Percentiles rank a stretch among this genome's conserved stretches.
phyloP scores from a whole-genome alignment of 2,113 vertebrate species.

The Channa maculata region DNA sequence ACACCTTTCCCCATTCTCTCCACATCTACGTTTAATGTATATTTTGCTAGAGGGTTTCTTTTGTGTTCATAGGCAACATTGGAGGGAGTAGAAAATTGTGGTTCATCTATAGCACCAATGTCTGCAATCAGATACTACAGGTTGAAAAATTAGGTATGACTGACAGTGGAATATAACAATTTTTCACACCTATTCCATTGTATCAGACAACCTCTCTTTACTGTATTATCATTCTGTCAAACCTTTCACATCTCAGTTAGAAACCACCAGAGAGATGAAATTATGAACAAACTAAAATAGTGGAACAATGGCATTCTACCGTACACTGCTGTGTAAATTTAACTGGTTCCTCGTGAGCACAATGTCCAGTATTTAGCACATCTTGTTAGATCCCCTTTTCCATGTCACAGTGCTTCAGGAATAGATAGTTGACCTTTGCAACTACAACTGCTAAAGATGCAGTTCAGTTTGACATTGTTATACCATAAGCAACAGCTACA shows the following conservation, averaged over 20 bases:
- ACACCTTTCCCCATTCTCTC: slow-evolving; percentile 44
- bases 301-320: not conserved
- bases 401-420: not conserved
- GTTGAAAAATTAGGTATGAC: slow-evolving; percentile 42
- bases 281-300: slow-evolving; percentile 9
- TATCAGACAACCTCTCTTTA: slow-evolving; percentile 49
- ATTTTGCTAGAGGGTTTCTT: slow-evolving; percentile 57
- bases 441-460: slow-evolving; percentile 12
- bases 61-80: slow-evolving; percentile 64
- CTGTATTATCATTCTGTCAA: slow-evolving; percentile 69
- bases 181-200: slow-evolving; percentile 38
- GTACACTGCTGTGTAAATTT: not conserved
- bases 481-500: not conserved
- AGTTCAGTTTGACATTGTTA: not conserved
- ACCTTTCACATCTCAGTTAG: slow-evolving; percentile 53
- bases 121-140: slow-evolving; percentile 39
- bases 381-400: slow-evolving; percentile 4
- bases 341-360: slow-evolving; percentile 10
- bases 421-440: slow-evolving; percentile 40
- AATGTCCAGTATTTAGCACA: slow-evolving; percentile 3
- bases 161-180: slow-evolving; percentile 61
- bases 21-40: slow-evolving; percentile 64
- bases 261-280: slow-evolving; percentile 42
- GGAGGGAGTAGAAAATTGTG: slow-evolving; percentile 50
- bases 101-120: slow-evolving; percentile 23